Base-by-base conservation (phyloP, 2,888 invertebrate species). In the Taenaris catops region DNA sequence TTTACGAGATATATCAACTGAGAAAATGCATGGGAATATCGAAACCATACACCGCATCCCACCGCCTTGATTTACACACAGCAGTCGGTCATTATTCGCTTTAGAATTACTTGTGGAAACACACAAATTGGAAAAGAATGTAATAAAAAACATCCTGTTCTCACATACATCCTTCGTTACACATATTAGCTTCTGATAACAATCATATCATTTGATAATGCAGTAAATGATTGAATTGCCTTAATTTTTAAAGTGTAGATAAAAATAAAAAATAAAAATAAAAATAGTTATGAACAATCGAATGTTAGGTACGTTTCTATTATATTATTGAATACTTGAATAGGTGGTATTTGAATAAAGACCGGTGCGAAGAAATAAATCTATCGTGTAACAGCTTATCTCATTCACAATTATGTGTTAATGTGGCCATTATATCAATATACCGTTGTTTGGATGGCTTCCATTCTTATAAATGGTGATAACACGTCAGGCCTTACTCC, bases 1-100 rank as follows among this genome's bases (percentile, higher is more conserved):
- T 72, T 71, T 55, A 49, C 52, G 65, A 71, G 29, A 74, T 70
- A 69, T 70, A 73, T 71, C 63, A 63, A 63, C 64, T 63, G 57
- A 58, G 61, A 65, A 32, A 70, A 67, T 67, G 67, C 60, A 61
- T 52, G 54, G 47, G 53, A 63, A 63, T 61, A 58, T 55, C 58
- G 53, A 51, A 51, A 57, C 55, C 23, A 12, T 18, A 52, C 53
- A 55, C 58, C 63, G 56, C 63, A 59, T 65, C 52, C 55, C 48
- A 50, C 47, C 44, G 44, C 34, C 49, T 53, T 63, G 63, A 66
- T 66, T 60, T 49, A 49, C 35, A 34, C 16, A 9, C 25, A n/a
- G 14, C 16, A 26, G 24, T 32, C 11, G 24, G 32, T 34, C 38
- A 41, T 36, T 37, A 14, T 14, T 14, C 4, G 14, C 14, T 2